A percentile compares a stretch with the other conserved stretches of the same genome.
These are phyloP conservation scores for Allobates femoralis DNA, from an alignment of 2,797 vertebrate genomes.

Conservation along the genomic window DNA sequence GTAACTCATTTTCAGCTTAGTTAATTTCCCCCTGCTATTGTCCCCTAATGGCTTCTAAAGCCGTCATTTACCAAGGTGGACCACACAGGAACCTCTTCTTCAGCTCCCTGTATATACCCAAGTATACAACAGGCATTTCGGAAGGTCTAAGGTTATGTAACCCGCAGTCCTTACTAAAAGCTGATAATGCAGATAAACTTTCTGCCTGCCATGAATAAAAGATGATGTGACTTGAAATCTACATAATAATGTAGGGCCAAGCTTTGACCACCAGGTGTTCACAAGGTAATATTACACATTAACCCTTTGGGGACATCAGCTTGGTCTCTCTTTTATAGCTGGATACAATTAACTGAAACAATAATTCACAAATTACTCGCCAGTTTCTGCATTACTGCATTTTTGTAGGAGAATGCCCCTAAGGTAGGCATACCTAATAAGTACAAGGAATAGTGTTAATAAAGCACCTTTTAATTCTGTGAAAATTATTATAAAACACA, in stretches of 20 bases:
- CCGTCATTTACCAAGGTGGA: background rate
- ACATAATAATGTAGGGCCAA: conserved; percentile 44
- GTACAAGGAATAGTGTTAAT: background rate
- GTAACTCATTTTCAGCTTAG: background rate
- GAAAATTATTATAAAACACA: background rate
- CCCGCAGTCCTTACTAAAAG: conserved; percentile 38
- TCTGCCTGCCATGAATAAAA: conserved; percentile 48
- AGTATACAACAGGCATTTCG: conserved; percentile 9
- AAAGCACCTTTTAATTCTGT: conserved; percentile 14
- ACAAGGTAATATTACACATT: conserved; percentile 46
- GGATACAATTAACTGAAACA: conserved; percentile 4
- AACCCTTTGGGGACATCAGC: background rate
- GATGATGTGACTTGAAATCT: conserved; percentile 36
- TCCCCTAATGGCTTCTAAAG: background rate
- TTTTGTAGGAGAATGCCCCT: conserved; percentile 21
- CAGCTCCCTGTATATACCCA: background rate
- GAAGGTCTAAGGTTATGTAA: conserved; percentile 45
- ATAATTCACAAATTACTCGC: background rate
- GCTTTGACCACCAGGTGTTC: conserved; percentile 44
- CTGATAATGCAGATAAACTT: conserved; percentile 56
- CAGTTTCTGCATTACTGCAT: background rate
- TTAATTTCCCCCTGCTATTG: background rate
- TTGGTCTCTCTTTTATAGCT: conserved; percentile 22
- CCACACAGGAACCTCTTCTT: background rate
- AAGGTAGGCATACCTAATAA: conserved; percentile 6